Evolutionary conservation across 2,888 invertebrate species (phyloP), one percentile per base, ranked within the genome.

Genomic region (Helobdella robusta): DNA sequence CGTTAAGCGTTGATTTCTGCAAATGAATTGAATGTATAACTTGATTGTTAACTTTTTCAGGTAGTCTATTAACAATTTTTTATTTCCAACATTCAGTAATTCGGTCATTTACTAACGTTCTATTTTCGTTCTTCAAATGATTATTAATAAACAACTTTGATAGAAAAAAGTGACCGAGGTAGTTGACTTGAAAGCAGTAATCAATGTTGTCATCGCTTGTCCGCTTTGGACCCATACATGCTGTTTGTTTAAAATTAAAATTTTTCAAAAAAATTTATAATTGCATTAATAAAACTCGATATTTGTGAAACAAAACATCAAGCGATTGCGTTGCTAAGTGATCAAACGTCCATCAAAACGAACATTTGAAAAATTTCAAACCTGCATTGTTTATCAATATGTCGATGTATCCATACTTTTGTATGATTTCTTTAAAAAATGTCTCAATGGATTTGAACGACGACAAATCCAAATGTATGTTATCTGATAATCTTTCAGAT

Each of bases 151-250:
- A 67, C 3, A 76, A 70, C 52, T 73, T 67, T 1, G 75, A 75
- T 62, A 76, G 72, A 66, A 74, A 74, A 69, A 75, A 76, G 63
- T 76, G 75, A 3, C 75, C 75, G 3, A 76, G 70, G 68, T 74
- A 73, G 70, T 76, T 76, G 11, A 75, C 75, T 1, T 74, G 75
- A 36, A 76, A 72, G 11, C 65, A 65, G 15, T 72, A 65, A 67
- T 76, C 76, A 32, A 73, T 70, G 0, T 73, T 73, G 64, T 76
- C 75, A 4, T 70, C 71, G 0, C 76, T 75, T 2, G 70, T 72
- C 0, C 71, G 70, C 60, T 73, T 73, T 4, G 76, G 76, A 11
- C 76, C 76, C 72, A 75, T 67, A 68, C 75, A 76, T 8, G 71
- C 76, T 75, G 70, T n/a, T 25, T 23, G 1, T 4, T 18, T 18